These are phyloP conservation scores for Microplitis deprimator DNA, from an alignment of 2,888 invertebrate genomes.

Conservation along the genomic window DNA sequence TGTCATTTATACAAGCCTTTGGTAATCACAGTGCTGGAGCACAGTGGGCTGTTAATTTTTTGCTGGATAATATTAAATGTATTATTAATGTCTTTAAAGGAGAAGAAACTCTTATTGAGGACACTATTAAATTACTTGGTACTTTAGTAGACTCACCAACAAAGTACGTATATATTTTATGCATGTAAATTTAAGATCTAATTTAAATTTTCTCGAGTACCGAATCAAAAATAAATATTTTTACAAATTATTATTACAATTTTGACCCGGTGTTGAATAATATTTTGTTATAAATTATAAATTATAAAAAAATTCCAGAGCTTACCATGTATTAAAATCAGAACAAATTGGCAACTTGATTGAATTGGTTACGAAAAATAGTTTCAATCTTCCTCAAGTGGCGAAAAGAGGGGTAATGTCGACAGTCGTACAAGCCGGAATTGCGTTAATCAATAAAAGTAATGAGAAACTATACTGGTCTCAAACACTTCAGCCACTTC, in stretches of 20 bases:
- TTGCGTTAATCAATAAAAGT: constrained; percentile 67
- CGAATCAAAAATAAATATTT: too few relatives aligned
- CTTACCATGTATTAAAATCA: constrained; percentile 74
- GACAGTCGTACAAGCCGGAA: constrained; percentile 81
- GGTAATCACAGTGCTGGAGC: constrained; percentile 79
- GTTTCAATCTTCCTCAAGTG: constrained; percentile 74
- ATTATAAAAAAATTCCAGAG: constrained; percentile 64
- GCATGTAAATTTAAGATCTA: constrained; percentile 32
- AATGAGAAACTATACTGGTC: constrained; percentile 57
- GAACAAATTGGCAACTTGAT: constrained; percentile 75
- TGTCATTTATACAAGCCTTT: constrained; percentile 76
- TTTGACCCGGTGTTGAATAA: too few relatives aligned
- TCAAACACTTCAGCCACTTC: constrained; percentile 70
- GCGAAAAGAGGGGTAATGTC: constrained; percentile 80
- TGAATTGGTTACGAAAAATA: constrained; percentile 72
- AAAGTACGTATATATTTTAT: constrained; percentile 69
- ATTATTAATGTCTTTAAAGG: constrained; percentile 77
- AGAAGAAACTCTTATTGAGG: constrained; percentile 77
- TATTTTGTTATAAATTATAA: constrained; percentile 49
- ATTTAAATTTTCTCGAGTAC: constrained; percentile 20
- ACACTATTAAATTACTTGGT: constrained; percentile 72
- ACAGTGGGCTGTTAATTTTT: constrained; percentile 76
- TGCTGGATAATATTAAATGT: constrained; percentile 78
- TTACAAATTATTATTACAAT: too few relatives aligned
- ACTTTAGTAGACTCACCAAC: constrained; percentile 73